Evolutionary conservation across 2,888 invertebrate species (phyloP).

Genomic region (Drosophila buzzatii): DNA sequence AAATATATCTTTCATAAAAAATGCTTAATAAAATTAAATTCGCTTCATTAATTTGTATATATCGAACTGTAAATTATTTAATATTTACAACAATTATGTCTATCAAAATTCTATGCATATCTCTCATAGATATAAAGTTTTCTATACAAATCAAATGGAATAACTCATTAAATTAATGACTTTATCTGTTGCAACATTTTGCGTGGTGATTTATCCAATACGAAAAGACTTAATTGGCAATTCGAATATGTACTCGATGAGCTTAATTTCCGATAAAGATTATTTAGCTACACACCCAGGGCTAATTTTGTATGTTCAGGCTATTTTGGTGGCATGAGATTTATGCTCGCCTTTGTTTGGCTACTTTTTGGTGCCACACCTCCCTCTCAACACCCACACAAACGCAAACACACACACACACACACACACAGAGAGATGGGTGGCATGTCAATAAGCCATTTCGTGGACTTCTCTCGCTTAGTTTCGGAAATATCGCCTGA

Average conservation of each 20-base stretch:
- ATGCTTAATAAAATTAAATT: not conserved
- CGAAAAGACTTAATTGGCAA: conserved; percentile 48
- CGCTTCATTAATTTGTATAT: not conserved
- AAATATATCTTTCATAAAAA: not conserved
- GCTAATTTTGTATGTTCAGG: conserved; percentile 36
- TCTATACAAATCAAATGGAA: conserved; percentile 7
- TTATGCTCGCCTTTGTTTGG: conserved; percentile 37
- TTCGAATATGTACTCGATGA: conserved; percentile 52
- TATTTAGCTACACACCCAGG: conserved; percentile 51
- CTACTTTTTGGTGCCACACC: conserved; percentile 11
- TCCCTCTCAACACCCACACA: not conserved
- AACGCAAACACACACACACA: not conserved
- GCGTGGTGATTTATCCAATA: conserved; percentile 39
- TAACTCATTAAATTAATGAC: conserved; percentile 44
- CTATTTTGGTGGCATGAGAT: conserved; percentile 27
- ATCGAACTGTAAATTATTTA: not conserved
- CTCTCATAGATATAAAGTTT: not conserved
- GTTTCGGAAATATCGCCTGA: conserved; percentile 71
- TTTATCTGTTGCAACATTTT: conserved; percentile 38
- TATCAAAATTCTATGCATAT: not conserved
- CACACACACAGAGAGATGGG: conserved; percentile 10
- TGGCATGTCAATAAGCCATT: conserved; percentile 76
- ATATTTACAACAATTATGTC: not conserved
- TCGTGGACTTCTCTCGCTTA: conserved; percentile 52
- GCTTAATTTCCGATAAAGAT: conserved; percentile 59